Evolutionary conservation across 2,888 invertebrate genomes (phyloP).

Genomic region (Dynastes tityus): DNA sequence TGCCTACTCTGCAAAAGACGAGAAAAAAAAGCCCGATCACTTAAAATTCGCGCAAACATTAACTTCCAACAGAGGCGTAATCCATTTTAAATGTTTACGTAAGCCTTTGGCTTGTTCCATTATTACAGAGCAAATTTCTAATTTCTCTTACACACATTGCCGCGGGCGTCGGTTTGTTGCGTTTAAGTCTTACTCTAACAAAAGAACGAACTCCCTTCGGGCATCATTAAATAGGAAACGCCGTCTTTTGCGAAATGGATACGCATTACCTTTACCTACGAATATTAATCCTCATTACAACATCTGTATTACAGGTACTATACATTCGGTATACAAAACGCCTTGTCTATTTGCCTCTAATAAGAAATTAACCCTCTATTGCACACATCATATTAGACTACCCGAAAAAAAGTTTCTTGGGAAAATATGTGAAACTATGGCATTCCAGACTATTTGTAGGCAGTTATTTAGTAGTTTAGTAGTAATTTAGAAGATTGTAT

Average conservation of each 20-base stretch:
- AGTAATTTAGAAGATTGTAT: too few relatives aligned
- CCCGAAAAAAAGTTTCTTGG: too few relatives aligned
- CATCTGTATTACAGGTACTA: not conserved
- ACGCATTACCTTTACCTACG: not conserved
- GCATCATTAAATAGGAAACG: not conserved
- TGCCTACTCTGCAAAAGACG: too few relatives aligned
- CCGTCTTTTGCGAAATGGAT: not conserved
- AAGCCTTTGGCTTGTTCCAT: not conserved
- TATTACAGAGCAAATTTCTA: conserved; percentile 2
- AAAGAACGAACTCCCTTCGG: not conserved
- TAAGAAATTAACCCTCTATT: too few relatives aligned
- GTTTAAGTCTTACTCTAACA: not conserved
- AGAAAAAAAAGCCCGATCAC: too few relatives aligned
- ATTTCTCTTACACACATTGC: not conserved
- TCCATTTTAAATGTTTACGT: conserved; percentile 4
- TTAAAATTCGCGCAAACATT: too few relatives aligned
- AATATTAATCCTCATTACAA: not conserved
- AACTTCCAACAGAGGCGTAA: not conserved
- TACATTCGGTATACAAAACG: too few relatives aligned
- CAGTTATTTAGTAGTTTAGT: too few relatives aligned
- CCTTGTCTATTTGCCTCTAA: too few relatives aligned
- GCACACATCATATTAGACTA: too few relatives aligned
- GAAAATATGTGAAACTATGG: too few relatives aligned
- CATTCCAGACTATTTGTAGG: too few relatives aligned
- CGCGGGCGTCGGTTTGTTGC: not conserved